Evolutionary conservation across 2,888 invertebrate species (phyloP), one percentile per base, ranked within the genome.

Genomic region (Crematogaster levior): DNA sequence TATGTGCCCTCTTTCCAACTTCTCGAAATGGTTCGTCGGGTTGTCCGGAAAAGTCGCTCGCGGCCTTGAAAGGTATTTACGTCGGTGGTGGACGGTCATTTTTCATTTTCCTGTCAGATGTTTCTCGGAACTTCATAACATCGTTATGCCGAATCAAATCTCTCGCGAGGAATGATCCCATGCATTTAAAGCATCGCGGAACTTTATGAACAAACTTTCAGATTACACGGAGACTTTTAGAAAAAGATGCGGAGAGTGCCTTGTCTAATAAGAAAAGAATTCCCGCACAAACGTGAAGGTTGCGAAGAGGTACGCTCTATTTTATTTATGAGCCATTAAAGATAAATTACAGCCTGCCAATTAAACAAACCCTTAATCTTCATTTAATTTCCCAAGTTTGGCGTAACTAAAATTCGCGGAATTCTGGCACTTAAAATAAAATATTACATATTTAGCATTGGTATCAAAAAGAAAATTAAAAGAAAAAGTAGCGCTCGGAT

Each of bases 91-190:
- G 56, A 43, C 43, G 43, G 56, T 79, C 77, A 79, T 79, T 70
- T 70, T 56, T 79, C 77, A 79, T 40, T 68, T 27, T 43, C 40
- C 18, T 43, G 77, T 68, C 77, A 60, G 40, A 56, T 27, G 9
- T 66, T 51, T 40, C 24, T 43, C 0, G 9, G 21, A 70, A 79
- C 43, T 70, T 70, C 30, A 21, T 70, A 77, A 68, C 24, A 68
- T 40, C 70, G 66, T 56, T 79, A 70, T 56, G 77, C 40, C 70
- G 70, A 79, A 21, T 56, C 53, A 24, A 70, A 53, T 43, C 56
- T 56, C 18, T 30, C 12, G 12, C 18, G 18, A 15, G 10, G 18
- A 70, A 70, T 40, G 40, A 68, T 18, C 34, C 7, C 12, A 12
- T 21, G 53, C 43, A 56, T 66, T 27, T 56, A 30, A 18, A 24